A percentile compares a stretch with the other conserved stretches of the same genome.
These are phyloP conservation scores for Spialia ferax DNA, from an alignment of 2,888 invertebrate genomes.

Conservation along the genomic window DNA sequence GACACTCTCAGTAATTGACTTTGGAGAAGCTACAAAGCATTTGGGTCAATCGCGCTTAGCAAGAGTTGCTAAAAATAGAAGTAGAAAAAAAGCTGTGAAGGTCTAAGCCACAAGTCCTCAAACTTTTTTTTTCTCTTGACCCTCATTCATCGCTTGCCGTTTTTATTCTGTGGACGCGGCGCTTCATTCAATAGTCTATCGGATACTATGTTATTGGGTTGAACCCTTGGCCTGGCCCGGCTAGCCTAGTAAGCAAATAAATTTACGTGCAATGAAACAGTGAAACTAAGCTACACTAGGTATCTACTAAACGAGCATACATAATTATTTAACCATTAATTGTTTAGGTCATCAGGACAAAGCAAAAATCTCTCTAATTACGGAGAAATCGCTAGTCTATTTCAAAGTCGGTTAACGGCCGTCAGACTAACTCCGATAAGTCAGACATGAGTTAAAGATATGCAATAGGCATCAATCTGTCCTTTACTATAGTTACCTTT, in stretches of 20 bases:
- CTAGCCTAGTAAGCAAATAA: not conserved
- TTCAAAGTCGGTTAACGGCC: too few species aligned
- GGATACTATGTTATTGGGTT: not conserved
- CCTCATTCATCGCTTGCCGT: conserved; percentile 14
- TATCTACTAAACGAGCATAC: too few species aligned
- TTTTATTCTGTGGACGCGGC: not conserved
- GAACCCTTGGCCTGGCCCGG: not conserved
- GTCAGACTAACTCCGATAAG: too few species aligned
- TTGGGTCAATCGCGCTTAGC: conserved; percentile 47
- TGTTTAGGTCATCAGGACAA: too few species aligned
- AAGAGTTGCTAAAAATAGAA: conserved; percentile 49
- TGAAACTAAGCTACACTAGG: too few species aligned
- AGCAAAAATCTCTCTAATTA: too few species aligned
- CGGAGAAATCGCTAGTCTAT: too few species aligned
- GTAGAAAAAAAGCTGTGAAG: conserved; percentile 38
- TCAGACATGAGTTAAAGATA: too few species aligned
- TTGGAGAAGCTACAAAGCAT: conserved; percentile 44
- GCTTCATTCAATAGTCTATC: conserved; percentile 13
- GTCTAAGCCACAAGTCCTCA: conserved; percentile 40
- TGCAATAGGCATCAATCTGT: too few species aligned
- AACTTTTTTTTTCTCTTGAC: conserved; percentile 35
- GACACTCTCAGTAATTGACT: conserved; percentile 39
- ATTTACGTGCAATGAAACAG: too few species aligned
- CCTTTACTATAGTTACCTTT: too few species aligned
- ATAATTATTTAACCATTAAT: too few species aligned